Evolutionary conservation across 2,888 invertebrate species (phyloP).

Genomic region (Argynnis bischoffii): DNA sequence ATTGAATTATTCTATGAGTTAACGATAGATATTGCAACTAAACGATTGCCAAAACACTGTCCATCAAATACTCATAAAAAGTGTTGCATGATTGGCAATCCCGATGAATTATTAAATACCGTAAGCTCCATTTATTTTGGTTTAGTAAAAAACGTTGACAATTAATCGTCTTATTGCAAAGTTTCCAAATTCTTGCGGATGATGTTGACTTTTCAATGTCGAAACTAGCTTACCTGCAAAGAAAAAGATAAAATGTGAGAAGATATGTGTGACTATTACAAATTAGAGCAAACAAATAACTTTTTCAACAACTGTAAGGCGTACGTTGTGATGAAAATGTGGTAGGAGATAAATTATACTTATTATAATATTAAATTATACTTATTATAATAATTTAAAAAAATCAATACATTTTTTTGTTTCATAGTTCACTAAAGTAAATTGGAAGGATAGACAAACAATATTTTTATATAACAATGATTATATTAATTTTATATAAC

Average conservation of each 20-base stretch:
- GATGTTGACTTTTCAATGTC: not conserved
- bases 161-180: slow-evolving; percentile 7
- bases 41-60: slow-evolving; percentile 1
- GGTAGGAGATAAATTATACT: too few species aligned
- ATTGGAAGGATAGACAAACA: slow-evolving; percentile 2
- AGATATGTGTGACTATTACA: not conserved
- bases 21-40: not conserved
- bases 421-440: too few species aligned
- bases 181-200: slow-evolving; percentile 11
- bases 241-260: slow-evolving; percentile 3
- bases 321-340: too few species aligned
- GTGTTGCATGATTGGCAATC: slow-evolving; percentile 4
- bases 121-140: slow-evolving; percentile 11
- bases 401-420: too few species aligned
- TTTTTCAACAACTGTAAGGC: too few species aligned
- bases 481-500: too few species aligned
- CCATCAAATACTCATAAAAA: slow-evolving; percentile 3
- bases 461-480: slow-evolving; percentile 9
- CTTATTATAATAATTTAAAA: too few species aligned
- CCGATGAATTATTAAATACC: slow-evolving; percentile 10
- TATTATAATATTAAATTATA: too few species aligned
- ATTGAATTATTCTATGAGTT: not conserved
- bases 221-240: slow-evolving; percentile 20
- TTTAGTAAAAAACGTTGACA: slow-evolving; percentile 8
- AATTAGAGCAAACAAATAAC: too few species aligned